These are phyloP conservation scores for Picus viridis DNA, from an alignment of 2,797 vertebrate genomes.

Conservation along the genomic window DNA sequence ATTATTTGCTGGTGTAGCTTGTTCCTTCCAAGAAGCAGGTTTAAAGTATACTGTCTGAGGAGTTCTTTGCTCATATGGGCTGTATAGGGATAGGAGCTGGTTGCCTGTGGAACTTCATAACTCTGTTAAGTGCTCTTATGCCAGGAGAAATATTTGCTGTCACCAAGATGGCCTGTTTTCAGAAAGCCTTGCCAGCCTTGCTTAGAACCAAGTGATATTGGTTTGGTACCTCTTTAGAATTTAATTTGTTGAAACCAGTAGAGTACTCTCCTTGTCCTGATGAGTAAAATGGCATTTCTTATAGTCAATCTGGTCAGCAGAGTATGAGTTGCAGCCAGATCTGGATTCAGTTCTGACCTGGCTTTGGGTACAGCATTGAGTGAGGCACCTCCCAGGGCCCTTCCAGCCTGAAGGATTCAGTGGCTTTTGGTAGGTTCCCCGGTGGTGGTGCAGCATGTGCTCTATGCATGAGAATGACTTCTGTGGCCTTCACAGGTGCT, in stretches of 20 bases:
- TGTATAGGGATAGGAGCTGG: background rate
- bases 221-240: background rate
- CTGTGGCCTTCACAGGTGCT: background rate
- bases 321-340: background rate
- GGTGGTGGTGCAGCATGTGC: background rate
- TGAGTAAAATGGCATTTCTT: background rate
- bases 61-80: background rate
- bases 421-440: background rate
- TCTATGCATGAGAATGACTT: background rate
- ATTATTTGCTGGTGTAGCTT: conserved; percentile 30
- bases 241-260: background rate
- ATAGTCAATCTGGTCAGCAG: background rate
- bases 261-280: background rate
- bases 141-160: background rate
- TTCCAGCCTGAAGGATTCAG: background rate
- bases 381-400: background rate
- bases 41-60: background rate
- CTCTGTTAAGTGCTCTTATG: background rate
- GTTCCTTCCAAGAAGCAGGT: background rate
- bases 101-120: background rate
- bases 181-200: background rate
- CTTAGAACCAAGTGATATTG: background rate
- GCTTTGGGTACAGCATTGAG: background rate
- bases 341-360: background rate
- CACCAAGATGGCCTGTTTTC: background rate